Evolutionary conservation across 2,113 vertebrate species (phyloP), one percentile per base, ranked within the genome.

Genomic region (Junco hyemalis): DNA sequence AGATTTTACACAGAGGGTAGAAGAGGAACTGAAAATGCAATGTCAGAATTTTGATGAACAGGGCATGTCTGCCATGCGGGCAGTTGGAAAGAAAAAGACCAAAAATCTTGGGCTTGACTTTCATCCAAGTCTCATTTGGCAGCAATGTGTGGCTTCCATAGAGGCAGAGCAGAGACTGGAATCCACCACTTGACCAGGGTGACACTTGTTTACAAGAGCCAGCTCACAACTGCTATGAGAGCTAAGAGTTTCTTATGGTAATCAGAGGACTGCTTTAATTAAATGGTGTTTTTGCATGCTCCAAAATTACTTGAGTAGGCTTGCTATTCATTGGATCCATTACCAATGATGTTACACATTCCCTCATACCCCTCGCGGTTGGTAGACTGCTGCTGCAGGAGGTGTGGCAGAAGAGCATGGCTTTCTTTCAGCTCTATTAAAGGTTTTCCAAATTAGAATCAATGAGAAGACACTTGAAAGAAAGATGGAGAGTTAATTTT

Each of bases 1-100:
- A 94, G 45, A 81, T 70, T 80, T 79, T 54, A 72, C 63, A 53
- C 31, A 83, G 60, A 63, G 18, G 31, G 56, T 64, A 60, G 47
- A 83, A 92, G 53, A 71, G 23, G 63, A 88, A 77, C 59, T 77
- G 54, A 92, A 96, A 87, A 95, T 18, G 33, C 36, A 66, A 4
- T 36, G 54, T 91, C 85, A 93, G 74, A 78, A 70, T 86, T 94
- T 60, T 60, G 54, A 92, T 83, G 86, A 69, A 94, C 33, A 86
- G 24, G 47, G 47, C 10, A 80, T 45, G n/a, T 77, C 66, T 93
- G 64, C 79, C 48, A 22, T 66, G 33, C 59, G 63, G 84, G 68
- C 74, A 88, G 26, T 54, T 87, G 57, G 73, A 89, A 89, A 87
- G 47, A 68, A 50, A 0, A 0, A 74, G n/a, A 66, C 36, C 68